Base-by-base conservation (phyloP, 2,797 vertebrate species). In the Spizella passerina region DNA sequence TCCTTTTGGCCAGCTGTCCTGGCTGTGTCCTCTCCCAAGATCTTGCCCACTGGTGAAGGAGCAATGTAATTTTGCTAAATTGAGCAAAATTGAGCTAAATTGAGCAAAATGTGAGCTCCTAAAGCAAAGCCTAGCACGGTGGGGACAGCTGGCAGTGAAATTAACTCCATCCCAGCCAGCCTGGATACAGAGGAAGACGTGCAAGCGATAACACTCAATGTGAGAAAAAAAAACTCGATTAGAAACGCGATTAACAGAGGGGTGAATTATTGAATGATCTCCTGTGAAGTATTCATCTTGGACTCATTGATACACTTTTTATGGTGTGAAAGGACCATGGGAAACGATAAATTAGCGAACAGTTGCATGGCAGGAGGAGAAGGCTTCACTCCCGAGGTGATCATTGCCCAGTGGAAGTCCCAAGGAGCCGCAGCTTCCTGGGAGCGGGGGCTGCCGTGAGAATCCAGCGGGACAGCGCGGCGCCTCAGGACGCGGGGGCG, bases 121-220 rank as follows among this genome's bases (percentile, higher is more conserved):
- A 26, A 59, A 87, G 46, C 38, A 50, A 7, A 70, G 32, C 29
- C 44, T 7, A 57, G 43, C 27, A 44, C 7, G 8, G 29, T 64
- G 24, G 21, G n/a, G 10, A 17, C 12, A 39, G 68, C 41, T 26
- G 19, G 43, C 3, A 9, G 34, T 7, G 8, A 49, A 26, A 68
- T 47, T 11, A 43, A 66, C n/a, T 32, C 68, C 23, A 30, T 36
- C 34, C 5, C 47, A 38, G 27, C 14, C 47, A 38, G n/a, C 68
- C 9, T 1, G 0, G 10, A 30, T 16, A 61, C 17, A 30, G 9
- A 43, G 20, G 38, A n/a, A 70, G 55, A 30, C 0, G 4, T 5
- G 10, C 26, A 18, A 43, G 3, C 0, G 0, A 1, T 5, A 14
- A 17, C 2, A 8, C 4, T 8, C 3, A 34, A 2, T 1, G 9